A percentile compares a stretch with the other conserved stretches of the same genome.
Conservation (phyloP, 2,113 vertebrate genomes). For the Anguilla rostrata region DNA sequence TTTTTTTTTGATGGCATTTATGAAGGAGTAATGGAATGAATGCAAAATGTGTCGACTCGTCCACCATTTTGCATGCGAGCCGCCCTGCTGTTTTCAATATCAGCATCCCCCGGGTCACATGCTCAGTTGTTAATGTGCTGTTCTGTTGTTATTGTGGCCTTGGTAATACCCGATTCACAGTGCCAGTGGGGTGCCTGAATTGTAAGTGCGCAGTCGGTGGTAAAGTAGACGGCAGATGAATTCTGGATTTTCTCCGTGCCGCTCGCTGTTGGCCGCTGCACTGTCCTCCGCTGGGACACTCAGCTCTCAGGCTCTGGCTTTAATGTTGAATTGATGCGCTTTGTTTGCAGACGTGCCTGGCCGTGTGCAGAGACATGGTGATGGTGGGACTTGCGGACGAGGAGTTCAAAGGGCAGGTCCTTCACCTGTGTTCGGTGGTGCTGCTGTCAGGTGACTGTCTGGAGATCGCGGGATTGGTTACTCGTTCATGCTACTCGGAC, state of each 20-base stretch:
- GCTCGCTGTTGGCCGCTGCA: neutral
- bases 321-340: neutral
- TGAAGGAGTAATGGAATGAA: too few species aligned
- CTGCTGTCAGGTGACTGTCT: conserved; percentile 73
- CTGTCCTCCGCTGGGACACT: neutral
- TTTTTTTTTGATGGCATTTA: neutral
- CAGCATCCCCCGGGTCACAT: too few species aligned
- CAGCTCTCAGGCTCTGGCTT: neutral
- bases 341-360: conserved; percentile 75
- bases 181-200: neutral
- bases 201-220: neutral
- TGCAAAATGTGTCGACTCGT: too few species aligned
- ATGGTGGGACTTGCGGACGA: conserved; percentile 78
- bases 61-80: too few species aligned
- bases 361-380: conserved; percentile 76
- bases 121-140: too few species aligned
- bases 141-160: neutral
- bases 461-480: neutral
- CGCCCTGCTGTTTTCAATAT: too few species aligned
- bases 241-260: neutral
- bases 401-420: conserved; percentile 70
- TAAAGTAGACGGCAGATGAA: neutral
- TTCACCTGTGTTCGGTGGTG: conserved; percentile 72
- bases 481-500: neutral
- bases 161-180: neutral